phyloP scores from a whole-genome alignment of 1,140 invertebrate species.

The Pararge aegeria region DNA sequence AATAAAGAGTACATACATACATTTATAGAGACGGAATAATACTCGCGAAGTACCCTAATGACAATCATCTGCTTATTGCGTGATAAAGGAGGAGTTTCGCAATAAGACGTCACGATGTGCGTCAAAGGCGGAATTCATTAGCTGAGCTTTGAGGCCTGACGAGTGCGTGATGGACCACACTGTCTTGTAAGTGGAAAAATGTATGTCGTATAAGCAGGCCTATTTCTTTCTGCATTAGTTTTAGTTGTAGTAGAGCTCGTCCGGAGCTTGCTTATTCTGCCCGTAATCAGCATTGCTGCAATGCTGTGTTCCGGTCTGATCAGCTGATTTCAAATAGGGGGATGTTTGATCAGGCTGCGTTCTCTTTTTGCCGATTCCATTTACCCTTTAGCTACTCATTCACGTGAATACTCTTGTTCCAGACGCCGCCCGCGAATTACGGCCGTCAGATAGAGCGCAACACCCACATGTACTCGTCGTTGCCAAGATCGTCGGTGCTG shows the following conservation, averaged over 20 bases:
- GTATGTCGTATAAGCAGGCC: neutral
- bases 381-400: no score
- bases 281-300: no score
- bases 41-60: no score
- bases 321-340: no score
- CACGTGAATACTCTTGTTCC: slow-evolving; percentile 27
- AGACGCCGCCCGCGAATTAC: slow-evolving; percentile 86
- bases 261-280: no score
- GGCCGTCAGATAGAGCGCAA: slow-evolving; percentile 83
- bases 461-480: slow-evolving; percentile 87
- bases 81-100: slow-evolving; percentile 5
- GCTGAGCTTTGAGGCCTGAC: slow-evolving; percentile 27
- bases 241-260: no score
- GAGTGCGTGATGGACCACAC: slow-evolving; percentile 28
- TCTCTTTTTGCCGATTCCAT: neutral
- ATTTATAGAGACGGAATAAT: no score
- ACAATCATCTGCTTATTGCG: neutral
- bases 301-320: no score
- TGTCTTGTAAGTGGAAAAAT: neutral
- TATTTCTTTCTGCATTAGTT: no score
- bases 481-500: slow-evolving; percentile 85
- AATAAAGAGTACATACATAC: no score
- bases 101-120: slow-evolving; percentile 15
- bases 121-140: slow-evolving; percentile 29
- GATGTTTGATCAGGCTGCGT: no score